Evolutionary conservation across 1,140 invertebrate genomes (phyloP), one percentile per base, ranked within the genome.

Genomic region (Platyura marginata): DNA sequence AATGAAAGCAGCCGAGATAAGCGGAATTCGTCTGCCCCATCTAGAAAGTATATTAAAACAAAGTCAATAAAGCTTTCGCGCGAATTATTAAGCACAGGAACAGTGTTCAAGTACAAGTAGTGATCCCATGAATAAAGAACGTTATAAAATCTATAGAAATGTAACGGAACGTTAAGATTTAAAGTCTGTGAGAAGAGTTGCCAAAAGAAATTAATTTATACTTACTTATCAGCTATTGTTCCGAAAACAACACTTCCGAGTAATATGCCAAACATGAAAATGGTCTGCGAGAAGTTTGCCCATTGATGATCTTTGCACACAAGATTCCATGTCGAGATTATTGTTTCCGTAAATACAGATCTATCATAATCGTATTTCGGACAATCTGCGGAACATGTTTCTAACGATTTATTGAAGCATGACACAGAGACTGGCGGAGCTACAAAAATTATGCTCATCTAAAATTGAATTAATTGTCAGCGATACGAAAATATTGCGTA

Each of bases 241-340:
- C 82, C 79, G 50, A 84, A 84, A 4, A 76, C 41, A 18, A 36
- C 6, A n/a, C 15, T 36, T 10, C 65, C 65, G 19, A 79, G 57
- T 21, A 84, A 67, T 36, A 85, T 73, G 3, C 81, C 82, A 6
- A 77, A 57, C 80, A 85, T 84, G 38, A 80, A 80, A 18, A 76
- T 66, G 2, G 75, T 75, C 52, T 86, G 81, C 1, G 74, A 75
- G 2, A 84, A 51, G 57, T 78, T 79, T 11, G 74, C 70, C 38
- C 82, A 55, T 55, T 74, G 73, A 16, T 60, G 54, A 43, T 59
- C 63, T 2, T 71, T 65, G 41, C 82, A 86, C 0, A 81, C 70
- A 6, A 86, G 65, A 55, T 83, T 59, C 79, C 80, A 86, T 65
- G 84, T 69, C 1, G 73, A 78, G 16, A 74, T 60, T 5, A 82